Conservation (phyloP, 2,888 invertebrate genomes). For the Sisyra terminalis region DNA sequence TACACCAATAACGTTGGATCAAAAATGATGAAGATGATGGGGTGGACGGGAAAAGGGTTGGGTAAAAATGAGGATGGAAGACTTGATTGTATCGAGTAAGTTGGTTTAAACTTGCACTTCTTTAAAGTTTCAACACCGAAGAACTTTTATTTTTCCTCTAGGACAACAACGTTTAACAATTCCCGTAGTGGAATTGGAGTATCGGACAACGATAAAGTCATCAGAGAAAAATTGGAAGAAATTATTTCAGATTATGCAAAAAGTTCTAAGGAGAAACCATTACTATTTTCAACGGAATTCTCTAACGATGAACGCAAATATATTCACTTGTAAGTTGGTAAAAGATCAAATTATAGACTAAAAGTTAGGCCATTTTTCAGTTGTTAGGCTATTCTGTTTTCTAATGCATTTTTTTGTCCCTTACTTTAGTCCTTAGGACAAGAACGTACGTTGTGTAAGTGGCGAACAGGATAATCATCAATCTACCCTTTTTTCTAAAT, state of each 20-base stretch:
- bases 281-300: constrained; percentile 6
- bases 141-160: background rate
- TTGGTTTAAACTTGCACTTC: background rate
- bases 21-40: constrained; percentile 37
- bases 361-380: no score
- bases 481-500: no score
- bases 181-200: constrained; percentile 1
- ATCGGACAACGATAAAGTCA: background rate
- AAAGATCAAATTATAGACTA: no score
- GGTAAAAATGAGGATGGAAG: constrained; percentile 36
- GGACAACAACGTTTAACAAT: background rate
- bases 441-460: no score
- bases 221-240: constrained; percentile 1
- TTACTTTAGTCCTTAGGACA: no score
- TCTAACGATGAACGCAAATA: constrained; percentile 6
- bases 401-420: no score
- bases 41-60: constrained; percentile 40
- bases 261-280: background rate
- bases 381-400: no score
- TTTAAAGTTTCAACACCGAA: background rate
- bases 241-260: constrained; percentile 1
- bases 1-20: constrained; percentile 32
- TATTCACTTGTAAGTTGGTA: constrained; percentile 2
- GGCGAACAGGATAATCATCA: no score
- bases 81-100: constrained; percentile 31